Evolutionary conservation across 2,113 vertebrate species (phyloP).

Genomic region (Sturnira hondurensis): DNA sequence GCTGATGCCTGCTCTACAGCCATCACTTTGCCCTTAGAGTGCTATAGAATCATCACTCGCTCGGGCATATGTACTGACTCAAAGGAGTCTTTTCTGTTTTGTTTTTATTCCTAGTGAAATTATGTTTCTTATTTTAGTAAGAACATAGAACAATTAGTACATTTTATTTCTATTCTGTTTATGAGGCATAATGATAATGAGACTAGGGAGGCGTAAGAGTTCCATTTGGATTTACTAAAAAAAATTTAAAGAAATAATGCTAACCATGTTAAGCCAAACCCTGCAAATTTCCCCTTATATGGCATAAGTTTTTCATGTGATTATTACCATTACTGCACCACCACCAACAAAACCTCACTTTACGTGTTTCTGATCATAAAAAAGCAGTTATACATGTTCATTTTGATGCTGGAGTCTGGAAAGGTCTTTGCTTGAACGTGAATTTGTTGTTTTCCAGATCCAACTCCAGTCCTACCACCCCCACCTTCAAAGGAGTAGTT

Average conservation of each 20-base stretch:
- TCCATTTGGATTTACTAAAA: neutral
- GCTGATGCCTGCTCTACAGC: neutral
- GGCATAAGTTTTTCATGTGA: neutral
- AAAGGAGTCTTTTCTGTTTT: neutral
- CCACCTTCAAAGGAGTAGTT: neutral
- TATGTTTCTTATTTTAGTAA: neutral
- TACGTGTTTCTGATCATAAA: neutral
- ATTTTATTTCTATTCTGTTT: neutral
- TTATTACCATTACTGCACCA: neutral
- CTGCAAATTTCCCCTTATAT: neutral
- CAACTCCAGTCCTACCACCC: too few species aligned
- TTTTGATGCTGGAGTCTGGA: neutral
- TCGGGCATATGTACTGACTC: neutral
- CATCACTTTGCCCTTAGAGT: neutral
- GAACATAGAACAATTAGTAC: neutral
- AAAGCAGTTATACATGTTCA: neutral
- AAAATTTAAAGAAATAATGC: neutral
- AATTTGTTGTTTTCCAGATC: neutral
- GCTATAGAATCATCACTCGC: neutral
- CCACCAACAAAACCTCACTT: neutral
- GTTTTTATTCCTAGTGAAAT: neutral
- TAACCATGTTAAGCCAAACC: neutral
- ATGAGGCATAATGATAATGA: neutral
- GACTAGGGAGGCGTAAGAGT: neutral
- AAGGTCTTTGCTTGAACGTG: neutral